These are phyloP conservation scores for Nyctibius grandis DNA, from an alignment of 2,797 vertebrate genomes.

Conservation along the genomic window DNA sequence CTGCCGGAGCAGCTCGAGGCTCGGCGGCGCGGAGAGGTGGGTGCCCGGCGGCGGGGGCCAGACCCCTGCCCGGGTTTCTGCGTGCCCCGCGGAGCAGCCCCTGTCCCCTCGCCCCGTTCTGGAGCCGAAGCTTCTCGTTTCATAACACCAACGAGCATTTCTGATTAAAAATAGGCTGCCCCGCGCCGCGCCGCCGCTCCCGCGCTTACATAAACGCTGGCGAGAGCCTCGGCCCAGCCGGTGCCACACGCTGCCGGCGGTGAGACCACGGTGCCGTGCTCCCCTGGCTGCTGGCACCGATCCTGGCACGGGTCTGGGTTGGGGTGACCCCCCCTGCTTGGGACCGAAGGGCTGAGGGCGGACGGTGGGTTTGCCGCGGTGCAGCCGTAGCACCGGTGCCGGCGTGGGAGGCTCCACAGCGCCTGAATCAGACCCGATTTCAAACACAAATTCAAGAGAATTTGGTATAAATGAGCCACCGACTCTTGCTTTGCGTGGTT, in stretches of 20 bases:
- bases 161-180: slow-evolving; percentile 42
- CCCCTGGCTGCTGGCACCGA: not conserved
- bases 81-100: not conserved
- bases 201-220: slow-evolving; percentile 2
- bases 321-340: rapidly evolving
- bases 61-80: rapidly evolving
- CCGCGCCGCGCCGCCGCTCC: not conserved
- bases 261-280: rapidly evolving
- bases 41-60: no score
- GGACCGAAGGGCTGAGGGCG: not conserved
- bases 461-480: rapidly evolving
- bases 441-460: rapidly evolving
- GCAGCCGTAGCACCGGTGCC: not conserved
- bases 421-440: not conserved
- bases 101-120: rapidly evolving
- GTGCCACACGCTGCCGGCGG: not conserved
- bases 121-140: not conserved
- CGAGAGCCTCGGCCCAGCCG: not conserved
- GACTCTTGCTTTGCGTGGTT: rapidly evolving
- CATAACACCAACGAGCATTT: not conserved
- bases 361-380: not conserved
- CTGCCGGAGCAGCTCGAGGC: not conserved
- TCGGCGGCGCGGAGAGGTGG: no score
- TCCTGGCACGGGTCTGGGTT: not conserved
- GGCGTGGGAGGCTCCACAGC: not conserved